Evolutionary conservation across 2,797 vertebrate genomes (phyloP), one percentile per base, ranked within the genome.

Genomic region (Sebastes kiyomatsui): DNA sequence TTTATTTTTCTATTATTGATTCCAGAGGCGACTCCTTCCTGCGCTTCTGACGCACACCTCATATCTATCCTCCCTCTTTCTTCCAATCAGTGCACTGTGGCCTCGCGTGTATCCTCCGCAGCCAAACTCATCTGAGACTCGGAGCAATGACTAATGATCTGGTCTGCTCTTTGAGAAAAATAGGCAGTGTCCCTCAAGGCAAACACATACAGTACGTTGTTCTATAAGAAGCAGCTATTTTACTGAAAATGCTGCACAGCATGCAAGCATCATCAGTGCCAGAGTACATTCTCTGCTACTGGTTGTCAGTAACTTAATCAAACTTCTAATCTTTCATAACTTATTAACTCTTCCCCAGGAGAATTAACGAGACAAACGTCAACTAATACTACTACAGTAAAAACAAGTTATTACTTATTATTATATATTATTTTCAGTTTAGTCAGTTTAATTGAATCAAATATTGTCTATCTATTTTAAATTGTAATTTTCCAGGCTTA

Each of bases 1-100:
- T 84, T 72, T 73, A 62, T 81, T 72, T 73, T 59, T 81, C 32
- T 67, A 49, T 84, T 72, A 82, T 82, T 77, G 79, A 65, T 79
- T 80, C 27, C 38, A 46, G 60, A 35, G 71, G 79, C 4, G 2
- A 78, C 30, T 66, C 60, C 56, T 75, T 84, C 38, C 35, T 72
- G 65, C 13, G 16, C 73, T 35, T 72, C 56, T 72, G 61, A 67
- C 18, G 18, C 62, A 20, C 58, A 60, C 49, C 28, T 80, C 49
- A 33, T 68, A 71, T 77, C 74, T 25, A 20, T 35, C 49, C 46
- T 69, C 49, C 65, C 14, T 67, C 35, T 71, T 65, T 72, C 75
- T 75, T 11, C 79, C 60, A 82, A 81, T 84, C 60, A 75, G 65
- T 27, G 56, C 14, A 27, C 6, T 30, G 30, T 33, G 55, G 32